phyloP scores from a whole-genome alignment of 2,797 vertebrate species.

The Acipenser transmontanus region DNA sequence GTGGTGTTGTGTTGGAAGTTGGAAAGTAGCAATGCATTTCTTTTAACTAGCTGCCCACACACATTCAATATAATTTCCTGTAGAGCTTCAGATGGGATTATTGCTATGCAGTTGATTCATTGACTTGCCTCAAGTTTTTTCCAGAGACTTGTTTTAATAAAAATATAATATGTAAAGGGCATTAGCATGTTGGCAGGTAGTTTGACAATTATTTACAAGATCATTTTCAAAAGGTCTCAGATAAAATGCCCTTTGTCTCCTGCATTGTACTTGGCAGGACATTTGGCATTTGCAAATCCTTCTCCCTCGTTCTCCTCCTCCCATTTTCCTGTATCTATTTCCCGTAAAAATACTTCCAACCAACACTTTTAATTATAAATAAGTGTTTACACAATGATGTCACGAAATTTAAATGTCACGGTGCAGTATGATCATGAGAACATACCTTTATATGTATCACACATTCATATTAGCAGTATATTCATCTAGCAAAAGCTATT shows the following conservation, averaged over 20 bases:
- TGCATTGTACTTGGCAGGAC: slow-evolving; percentile 34
- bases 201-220: slow-evolving; percentile 38
- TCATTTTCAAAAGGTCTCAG: slow-evolving; percentile 44
- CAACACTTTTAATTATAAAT: slow-evolving; percentile 37
- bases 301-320: slow-evolving; percentile 18
- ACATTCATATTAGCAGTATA: background rate
- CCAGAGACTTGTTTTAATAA: slow-evolving; percentile 30
- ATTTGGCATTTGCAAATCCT: slow-evolving; percentile 41
- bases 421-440: slow-evolving; percentile 22
- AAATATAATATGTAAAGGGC: slow-evolving; percentile 39
- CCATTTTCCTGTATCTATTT: slow-evolving; percentile 41
- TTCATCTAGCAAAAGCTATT: no score
- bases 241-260: slow-evolving; percentile 47
- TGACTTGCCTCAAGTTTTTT: slow-evolving; percentile 29
- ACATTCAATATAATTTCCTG: slow-evolving; percentile 39
- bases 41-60: slow-evolving; percentile 38
- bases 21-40: slow-evolving; percentile 25
- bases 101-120: slow-evolving; percentile 40
- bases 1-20: slow-evolving; percentile 15
- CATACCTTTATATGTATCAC: slow-evolving; percentile 30
- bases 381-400: slow-evolving; percentile 43
- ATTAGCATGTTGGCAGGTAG: slow-evolving; percentile 25
- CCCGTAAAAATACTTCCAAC: slow-evolving; percentile 29
- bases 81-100: slow-evolving; percentile 38
- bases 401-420: slow-evolving; percentile 32